Base-by-base conservation (phyloP, 2,113 vertebrate species). In the Phrynosoma platyrhinos region DNA sequence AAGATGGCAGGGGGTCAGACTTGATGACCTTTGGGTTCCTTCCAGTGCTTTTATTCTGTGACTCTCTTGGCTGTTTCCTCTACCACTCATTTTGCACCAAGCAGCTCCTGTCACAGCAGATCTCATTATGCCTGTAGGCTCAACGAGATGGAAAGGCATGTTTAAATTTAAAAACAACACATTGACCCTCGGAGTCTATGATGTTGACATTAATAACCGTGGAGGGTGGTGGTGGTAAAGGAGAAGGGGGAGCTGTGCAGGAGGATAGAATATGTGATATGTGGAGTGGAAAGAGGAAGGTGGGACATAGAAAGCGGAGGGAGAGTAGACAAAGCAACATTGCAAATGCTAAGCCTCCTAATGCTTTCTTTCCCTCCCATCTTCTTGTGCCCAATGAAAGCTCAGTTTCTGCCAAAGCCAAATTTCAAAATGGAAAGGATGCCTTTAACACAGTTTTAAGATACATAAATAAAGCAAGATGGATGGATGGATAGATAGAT, bases 121-220 rank as follows among this genome's bases (percentile, higher is more conserved):
- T 97, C 97, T 97, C 96, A 97, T 97, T 98, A 97, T 96, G 96
- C 96, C 96, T 95, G 96, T 96, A 96, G 96, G 96, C 96, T 97
- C 96, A 97, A 97, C 97, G 97, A 97, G 97, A 97, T 97, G 97
- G 97, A 97, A 97, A 98, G 97, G 97, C 97, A 97, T 97, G 96
- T 97, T 97, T 97, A 97, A 97, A 97, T 97, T 97, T 97, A 97
- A 97, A 97, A 97, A 97, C 97, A 97, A 97, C 96, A 97, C 97
- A 97, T 97, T 97, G 97, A 97, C 97, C 96, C 96, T 96, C 96
- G 95, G 95, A 97, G 96, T 96, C 94, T 92, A 93, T 72, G 91
- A 97, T 97, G 97, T 97, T 96, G 97, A 97, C 96, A 97, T 97
- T 96, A 97, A 97, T 97, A 97, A 97, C 96, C 96, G 84, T 42